phyloP scores from a whole-genome alignment of 2,797 vertebrate species.

The Sternarchorhynchus goeldii region DNA sequence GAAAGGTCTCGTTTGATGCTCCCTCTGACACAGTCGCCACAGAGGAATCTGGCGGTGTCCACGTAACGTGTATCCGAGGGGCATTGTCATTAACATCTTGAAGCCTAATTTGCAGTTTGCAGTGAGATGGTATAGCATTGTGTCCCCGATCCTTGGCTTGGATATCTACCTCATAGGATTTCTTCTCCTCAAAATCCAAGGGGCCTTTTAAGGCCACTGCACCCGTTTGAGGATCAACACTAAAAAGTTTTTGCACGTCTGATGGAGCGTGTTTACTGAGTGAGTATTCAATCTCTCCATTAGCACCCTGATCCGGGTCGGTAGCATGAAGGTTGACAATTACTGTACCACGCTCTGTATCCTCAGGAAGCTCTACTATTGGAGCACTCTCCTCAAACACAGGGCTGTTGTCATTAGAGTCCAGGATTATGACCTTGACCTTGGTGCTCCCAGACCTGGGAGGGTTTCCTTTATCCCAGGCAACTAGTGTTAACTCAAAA shows the following conservation, averaged over 20 bases:
- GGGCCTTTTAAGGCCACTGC: conserved; percentile 75
- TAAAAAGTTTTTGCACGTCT: conserved; percentile 81
- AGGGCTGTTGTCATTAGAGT: conserved; percentile 94
- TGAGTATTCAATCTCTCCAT: conserved; percentile 88
- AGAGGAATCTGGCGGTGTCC: conserved; percentile 74
- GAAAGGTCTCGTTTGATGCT: conserved; percentile 83
- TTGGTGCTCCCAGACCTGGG: conserved; percentile 85
- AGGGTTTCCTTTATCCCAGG: conserved; percentile 86
- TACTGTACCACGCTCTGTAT: conserved; percentile 78
- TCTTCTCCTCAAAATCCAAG: conserved; percentile 84
- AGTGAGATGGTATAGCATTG: conserved; percentile 87
- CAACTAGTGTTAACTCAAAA: conserved; percentile 81
- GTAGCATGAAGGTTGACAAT: conserved; percentile 84
- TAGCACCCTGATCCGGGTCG: conserved; percentile 89
- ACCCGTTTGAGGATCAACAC: conserved; percentile 78
- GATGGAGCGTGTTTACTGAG: conserved; percentile 80
- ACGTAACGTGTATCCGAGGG: conserved; percentile 83
- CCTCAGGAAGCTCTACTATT: conserved; percentile 81
- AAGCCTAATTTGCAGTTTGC: conserved; percentile 87
- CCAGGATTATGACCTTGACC: conserved; percentile 83
- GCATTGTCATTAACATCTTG: conserved; percentile 86
- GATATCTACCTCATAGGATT: conserved; percentile 81
- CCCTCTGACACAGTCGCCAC: conserved; percentile 80
- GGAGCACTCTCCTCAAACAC: conserved; percentile 82
- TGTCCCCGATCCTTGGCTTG: conserved; percentile 86